A percentile compares a stretch with the other conserved stretches of the same genome.
Evolutionary conservation across 2,113 vertebrate species (phyloP).

Genomic region (Aythya baeri): DNA sequence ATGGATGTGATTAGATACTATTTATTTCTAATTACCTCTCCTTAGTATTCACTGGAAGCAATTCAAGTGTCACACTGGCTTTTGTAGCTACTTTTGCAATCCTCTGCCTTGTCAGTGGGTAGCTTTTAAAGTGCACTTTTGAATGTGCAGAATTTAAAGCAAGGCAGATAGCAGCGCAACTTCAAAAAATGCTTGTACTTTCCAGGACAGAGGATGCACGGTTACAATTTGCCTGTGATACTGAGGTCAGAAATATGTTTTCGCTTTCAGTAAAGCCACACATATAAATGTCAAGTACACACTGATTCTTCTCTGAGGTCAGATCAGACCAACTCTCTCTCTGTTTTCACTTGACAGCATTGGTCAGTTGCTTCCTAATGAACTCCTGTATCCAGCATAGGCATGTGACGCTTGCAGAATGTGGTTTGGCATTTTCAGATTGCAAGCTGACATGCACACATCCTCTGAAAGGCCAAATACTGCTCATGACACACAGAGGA

Average conservation of each 20-base stretch:
- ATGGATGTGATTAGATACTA: not conserved
- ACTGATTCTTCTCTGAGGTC: not conserved
- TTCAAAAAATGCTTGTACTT: not conserved
- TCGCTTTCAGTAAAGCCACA: not conserved
- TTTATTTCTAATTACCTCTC: not conserved
- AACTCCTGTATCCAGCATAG: not conserved
- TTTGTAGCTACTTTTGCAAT: not conserved
- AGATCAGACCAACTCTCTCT: not conserved
- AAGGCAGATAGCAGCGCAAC: not conserved
- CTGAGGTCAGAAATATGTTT: not conserved
- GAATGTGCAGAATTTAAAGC: not conserved
- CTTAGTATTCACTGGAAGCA: not conserved
- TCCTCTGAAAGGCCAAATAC: not conserved
- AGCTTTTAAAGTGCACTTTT: not conserved
- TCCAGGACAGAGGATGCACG: not conserved
- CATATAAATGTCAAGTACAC: not conserved
- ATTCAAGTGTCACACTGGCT: not conserved
- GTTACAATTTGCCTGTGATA: not conserved
- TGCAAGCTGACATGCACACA: not conserved
- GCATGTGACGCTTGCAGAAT: not conserved
- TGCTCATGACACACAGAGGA: not conserved
- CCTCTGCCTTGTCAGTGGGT: not conserved
- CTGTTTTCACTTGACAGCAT: not conserved
- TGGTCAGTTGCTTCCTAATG: not conserved
- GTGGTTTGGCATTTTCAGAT: not conserved